Evolutionary conservation across 2,797 vertebrate genomes (phyloP), one percentile per base, ranked within the genome.

Genomic region (Miichthys miiuy): DNA sequence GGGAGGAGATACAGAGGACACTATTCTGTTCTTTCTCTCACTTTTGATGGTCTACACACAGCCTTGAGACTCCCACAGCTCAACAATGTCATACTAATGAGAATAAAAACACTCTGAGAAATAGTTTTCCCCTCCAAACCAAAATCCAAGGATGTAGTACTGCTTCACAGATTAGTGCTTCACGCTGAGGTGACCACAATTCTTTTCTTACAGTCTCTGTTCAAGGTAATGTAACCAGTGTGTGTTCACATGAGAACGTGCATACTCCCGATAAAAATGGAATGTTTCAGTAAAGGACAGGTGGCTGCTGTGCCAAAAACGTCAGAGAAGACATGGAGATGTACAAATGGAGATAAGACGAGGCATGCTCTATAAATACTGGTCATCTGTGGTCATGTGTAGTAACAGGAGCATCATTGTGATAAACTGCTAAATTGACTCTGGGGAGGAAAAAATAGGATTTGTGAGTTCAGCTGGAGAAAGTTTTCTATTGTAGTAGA

Each of bases 51-150:
- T 76, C 67, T 61, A 54, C 83, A 64, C 79, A 62, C 77, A 88
- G 88, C 89, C 88, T 91, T 87, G 89, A 89, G 86, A 87, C 78
- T 85, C 86, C 55, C 77, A 75, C 85, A 80, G 72, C 81, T 66
- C 62, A 55, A 83, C 73, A 77, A 72, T 80, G 76, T 75, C 80
- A 79, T 6, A 75, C 48, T 70, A 74, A 81, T 5, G 16, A 67
- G 57, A 87, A 80, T 46, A 81, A 79, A 84, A 74, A n/a, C 38
- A 21, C 41, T 27, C 16, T 44, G 52, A 66, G 73, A 75, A 75
- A 34, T 25, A 13, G 41, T 72, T 68, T 78, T 41, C 42, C 56
- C 55, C 25, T 83, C 56, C 48, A 72, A 82, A 52, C 47, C 47
- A 10, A 60, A 70, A 72, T 75, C 68, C 67, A 90, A 80, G 68